Base-by-base conservation (phyloP, 2,113 vertebrate species). In the Australoheros scitulus region DNA sequence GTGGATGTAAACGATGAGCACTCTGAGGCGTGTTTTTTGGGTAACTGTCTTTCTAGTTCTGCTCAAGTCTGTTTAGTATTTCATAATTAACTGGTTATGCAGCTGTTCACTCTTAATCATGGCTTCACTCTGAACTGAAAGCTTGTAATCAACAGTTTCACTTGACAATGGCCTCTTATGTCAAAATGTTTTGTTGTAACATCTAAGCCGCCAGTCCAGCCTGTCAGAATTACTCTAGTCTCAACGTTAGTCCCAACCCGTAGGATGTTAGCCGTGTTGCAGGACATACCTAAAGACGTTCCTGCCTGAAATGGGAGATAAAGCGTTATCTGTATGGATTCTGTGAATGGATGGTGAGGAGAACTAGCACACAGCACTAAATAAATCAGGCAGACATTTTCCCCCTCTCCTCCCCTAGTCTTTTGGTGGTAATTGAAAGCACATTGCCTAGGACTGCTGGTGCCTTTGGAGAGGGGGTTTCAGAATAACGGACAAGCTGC, bases 401-500 rank as follows among this genome's bases (percentile, higher is more conserved):
- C 26, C 79, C 77, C 87, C 77, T 64, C 75, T 86, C 88, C 82
- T 93, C 85, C 89, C 85, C 76, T 92, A 93, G 95, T 94, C 90
- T 96, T 95, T 90, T 94, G 93, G 95, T 95, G 95, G 83, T 98
- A 97, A 98, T 97, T 97, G 97, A 97, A 98, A 98, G 95, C 97
- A 98, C 94, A 97, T 97, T 97, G 91, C 84, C 94, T n/a, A 76
- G 86, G 77, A 90, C 90, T 88, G 88, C 89, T 88, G 83, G 90
- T 93, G 92, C 92, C 83, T 93, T 92, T 80, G 29, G 81, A 87
- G 85, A 83, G 68, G 84, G 87, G 80, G 81, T 61, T 89, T 90
- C 80, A 85, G 86, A 89, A 92, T 65, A 89, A 86, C 77, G 83
- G 88, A 94, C 93, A 92, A 81, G 86, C 92, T 85, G 91, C 85